A percentile compares a stretch with the other conserved stretches of the same genome.
These are phyloP conservation scores for Polydrusus pterygomalis DNA, from an alignment of 2,888 invertebrate species.

Conservation along the genomic window DNA sequence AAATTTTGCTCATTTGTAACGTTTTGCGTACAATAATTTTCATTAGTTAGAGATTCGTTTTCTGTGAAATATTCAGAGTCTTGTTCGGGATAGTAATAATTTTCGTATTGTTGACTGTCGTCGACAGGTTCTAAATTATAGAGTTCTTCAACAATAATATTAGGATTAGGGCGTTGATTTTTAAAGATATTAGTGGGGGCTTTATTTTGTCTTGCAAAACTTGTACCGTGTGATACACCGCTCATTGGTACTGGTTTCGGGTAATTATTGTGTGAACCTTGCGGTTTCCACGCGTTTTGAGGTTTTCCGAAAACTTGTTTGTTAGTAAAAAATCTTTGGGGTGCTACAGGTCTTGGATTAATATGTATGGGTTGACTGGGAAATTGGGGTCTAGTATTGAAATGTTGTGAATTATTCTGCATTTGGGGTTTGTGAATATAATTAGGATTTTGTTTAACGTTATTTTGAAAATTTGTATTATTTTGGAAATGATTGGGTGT, in stretches of 20 bases:
- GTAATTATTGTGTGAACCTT: neutral
- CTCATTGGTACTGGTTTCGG: neutral
- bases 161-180: neutral
- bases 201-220: neutral
- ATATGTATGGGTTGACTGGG: neutral
- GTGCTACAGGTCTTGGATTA: neutral
- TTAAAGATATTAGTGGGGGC: neutral
- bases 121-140: neutral
- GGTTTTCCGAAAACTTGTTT: constrained; percentile 10
- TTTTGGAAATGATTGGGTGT: neutral
- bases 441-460: neutral
- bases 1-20: neutral
- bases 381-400: neutral
- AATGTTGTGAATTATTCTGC: neutral
- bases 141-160: neutral
- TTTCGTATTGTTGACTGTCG: neutral
- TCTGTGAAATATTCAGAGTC: neutral
- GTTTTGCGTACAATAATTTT: neutral
- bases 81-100: neutral
- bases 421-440: neutral
- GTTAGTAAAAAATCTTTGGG: neutral
- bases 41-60: neutral
- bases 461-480: neutral
- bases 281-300: neutral
- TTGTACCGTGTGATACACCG: neutral